Base-by-base conservation (phyloP, 2,113 vertebrate genomes). In the Pomatostomus ruficeps region DNA sequence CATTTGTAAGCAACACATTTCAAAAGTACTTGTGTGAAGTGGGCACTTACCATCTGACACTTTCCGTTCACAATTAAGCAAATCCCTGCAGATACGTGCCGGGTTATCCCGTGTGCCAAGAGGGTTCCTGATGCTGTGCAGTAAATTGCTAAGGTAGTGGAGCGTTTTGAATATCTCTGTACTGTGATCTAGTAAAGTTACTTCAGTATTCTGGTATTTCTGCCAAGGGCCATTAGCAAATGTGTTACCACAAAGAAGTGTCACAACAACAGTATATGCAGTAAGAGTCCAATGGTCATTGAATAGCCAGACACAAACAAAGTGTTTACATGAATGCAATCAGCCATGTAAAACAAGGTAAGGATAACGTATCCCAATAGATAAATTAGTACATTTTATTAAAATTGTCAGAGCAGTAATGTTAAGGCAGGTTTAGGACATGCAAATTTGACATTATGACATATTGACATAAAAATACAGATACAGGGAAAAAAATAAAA, bases 161-260 rank as follows among this genome's bases (percentile, higher is more conserved):
- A 99, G 97, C 22, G 99, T 99, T 98, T 98, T 99, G 82, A 99
- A 97, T 97, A 99, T 98, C 97, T 99, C 98, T 23, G 98, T 94
- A 75, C 98, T 99, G 91, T 99, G 98, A 89, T 99, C 98, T 35
- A 97, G 97, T 62, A 98, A 86, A 93, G 95, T 98, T 91, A 98
- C 97, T 97, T 99, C 99, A 46, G 98, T 98, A 97, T 99, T 99
- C 97, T 99, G 99, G 97, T 98, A 99, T 97, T 96, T 98, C 99
- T 99, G 98, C 91, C 93, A 97, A 87, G 57, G 68, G 91, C 84
- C 85, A 78, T 92, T 62, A 95, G 97, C 68, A 95, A 93, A 96
- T 66, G 75, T 28, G 80, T 97, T 93, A 94, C 67, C 95, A 90
- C 36, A 80, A 87, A 84, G 70, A 92, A 92, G 62, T 28, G 46